phyloP scores from a whole-genome alignment of 92 coral and sea anemone species.

The Diadumene lineata region DNA sequence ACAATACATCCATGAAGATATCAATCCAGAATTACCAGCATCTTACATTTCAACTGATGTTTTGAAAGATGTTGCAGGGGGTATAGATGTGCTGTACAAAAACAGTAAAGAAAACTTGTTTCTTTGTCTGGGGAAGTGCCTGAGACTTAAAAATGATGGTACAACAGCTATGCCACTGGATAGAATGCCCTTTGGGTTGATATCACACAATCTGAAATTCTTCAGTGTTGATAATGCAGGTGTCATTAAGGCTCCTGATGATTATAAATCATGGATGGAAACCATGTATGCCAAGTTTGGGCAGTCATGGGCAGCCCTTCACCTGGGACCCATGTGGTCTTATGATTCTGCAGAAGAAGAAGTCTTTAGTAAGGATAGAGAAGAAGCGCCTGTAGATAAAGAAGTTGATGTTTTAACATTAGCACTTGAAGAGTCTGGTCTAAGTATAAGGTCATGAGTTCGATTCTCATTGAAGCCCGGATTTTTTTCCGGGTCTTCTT shows the following conservation, averaged over 20 bases:
- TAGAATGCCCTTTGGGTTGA: conserved; percentile 51
- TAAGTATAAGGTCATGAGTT: no score
- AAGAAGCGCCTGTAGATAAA: conserved; percentile 5
- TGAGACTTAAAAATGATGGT: conserved; percentile 29
- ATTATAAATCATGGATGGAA: conserved; percentile 52
- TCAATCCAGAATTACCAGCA: conserved; percentile 19
- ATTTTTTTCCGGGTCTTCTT: no score
- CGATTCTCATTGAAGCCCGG: no score
- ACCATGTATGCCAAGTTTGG: conserved; percentile 46
- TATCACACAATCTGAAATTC: conserved; percentile 45
- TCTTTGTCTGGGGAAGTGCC: conserved; percentile 23
- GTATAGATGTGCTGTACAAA: conserved; percentile 13
- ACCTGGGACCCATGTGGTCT: conserved; percentile 61
- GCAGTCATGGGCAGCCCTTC: conserved; percentile 54
- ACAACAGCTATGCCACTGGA: conserved; percentile 28
- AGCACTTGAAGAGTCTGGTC: conserved; percentile 25
- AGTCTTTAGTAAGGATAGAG: no score
- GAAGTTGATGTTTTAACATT: conserved; percentile 1
- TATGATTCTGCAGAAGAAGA: no score
- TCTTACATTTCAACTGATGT: conserved; percentile 16
- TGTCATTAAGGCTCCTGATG: conserved; percentile 25
- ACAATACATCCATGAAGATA: conserved; percentile 20
- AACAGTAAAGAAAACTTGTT: conserved; percentile 38
- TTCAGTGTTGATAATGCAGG: conserved; percentile 47
- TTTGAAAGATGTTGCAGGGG: conserved; percentile 18